Percentiles rank a stretch among this genome's conserved stretches.
phyloP scores from a whole-genome alignment of 2,888 invertebrate genomes.

The Suillia variegata region DNA sequence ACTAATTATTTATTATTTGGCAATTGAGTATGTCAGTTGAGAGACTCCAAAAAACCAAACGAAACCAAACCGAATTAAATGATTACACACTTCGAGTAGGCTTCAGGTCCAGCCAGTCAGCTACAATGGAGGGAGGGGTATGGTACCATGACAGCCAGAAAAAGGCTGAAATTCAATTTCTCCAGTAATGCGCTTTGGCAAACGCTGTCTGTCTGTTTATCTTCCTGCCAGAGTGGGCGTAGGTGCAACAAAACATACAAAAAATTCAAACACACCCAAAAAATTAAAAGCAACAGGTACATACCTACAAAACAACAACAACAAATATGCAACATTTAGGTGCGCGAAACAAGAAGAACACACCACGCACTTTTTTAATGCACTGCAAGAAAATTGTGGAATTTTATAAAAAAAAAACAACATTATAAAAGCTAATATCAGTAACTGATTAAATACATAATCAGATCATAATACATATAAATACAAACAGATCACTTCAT shows the following conservation, averaged over 20 bases:
- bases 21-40: conserved; percentile 54
- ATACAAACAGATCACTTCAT: too few species aligned
- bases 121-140: too few species aligned
- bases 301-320: conserved; percentile 5
- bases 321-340: background rate
- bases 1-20: conserved; percentile 58
- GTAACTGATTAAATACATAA: too few species aligned
- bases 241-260: conserved; percentile 48
- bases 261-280: conserved; percentile 21
- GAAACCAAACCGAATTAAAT: conserved; percentile 41
- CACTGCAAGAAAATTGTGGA: conserved; percentile 18
- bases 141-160: too few species aligned
- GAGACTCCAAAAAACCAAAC: conserved; percentile 26
- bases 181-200: conserved; percentile 25
- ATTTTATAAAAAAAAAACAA: background rate
- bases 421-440: too few species aligned
- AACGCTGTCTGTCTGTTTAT: background rate
- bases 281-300: conserved; percentile 17
- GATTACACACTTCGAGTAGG: conserved; percentile 47
- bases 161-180: conserved; percentile 14
- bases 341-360: background rate
- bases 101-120: background rate
- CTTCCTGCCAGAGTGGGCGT: conserved; percentile 42
- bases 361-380: conserved; percentile 25
- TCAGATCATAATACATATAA: too few species aligned